Evolutionary conservation across 2,888 invertebrate species (phyloP), one percentile per base, ranked within the genome.

Genomic region (Adelognathus sp.): DNA sequence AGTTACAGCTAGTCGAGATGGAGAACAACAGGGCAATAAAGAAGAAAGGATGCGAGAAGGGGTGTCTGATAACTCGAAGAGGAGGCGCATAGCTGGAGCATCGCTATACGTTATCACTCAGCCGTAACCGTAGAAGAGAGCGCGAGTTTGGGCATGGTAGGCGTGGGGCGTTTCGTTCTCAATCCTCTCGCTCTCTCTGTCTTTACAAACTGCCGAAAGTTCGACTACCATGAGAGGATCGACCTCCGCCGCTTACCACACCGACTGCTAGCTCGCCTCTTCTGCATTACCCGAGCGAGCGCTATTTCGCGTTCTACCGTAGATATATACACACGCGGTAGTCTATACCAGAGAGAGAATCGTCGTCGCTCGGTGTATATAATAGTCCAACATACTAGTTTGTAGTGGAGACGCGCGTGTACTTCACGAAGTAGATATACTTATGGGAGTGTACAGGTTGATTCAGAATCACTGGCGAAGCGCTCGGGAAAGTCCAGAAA

Each of bases 161-260:
- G 71, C 72, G 63, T 72, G n/a, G 69, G 44, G 61, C 54, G 73
- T 33, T 21, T 18, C 29, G 27, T 21, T 21, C 52, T 31, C n/a
- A n/a, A n/a, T n/a, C n/a, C 29, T 39, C 64, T 44, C 70, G n/a
- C 78, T 77, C 78, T 9, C 36, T 44, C 60, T 7, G 39, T 21
- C 44, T 86, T 81, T 85, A 82, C 83, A 87, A 87, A 87, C 87
- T 87, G 86, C 83, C 87, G 79, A 87, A 87, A 87, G 86, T 87
- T 87, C 84, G 86, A 84, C 86, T 87, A 82, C 72, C 41, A 9
- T 46, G 36, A 39, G 61, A 69, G 56, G 31, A 77, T 46, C 56
- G 27, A 61, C 31, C 41, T 9, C 21, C 67, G 36, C 50, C 21
- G 44, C 29, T 60, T 56, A 71, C 56, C 39, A 36, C 14, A 16